A percentile compares a stretch with the other conserved stretches of the same genome.
These are phyloP conservation scores for Syngnathus scovelli DNA, from an alignment of 2,113 vertebrate genomes.

Conservation along the genomic window DNA sequence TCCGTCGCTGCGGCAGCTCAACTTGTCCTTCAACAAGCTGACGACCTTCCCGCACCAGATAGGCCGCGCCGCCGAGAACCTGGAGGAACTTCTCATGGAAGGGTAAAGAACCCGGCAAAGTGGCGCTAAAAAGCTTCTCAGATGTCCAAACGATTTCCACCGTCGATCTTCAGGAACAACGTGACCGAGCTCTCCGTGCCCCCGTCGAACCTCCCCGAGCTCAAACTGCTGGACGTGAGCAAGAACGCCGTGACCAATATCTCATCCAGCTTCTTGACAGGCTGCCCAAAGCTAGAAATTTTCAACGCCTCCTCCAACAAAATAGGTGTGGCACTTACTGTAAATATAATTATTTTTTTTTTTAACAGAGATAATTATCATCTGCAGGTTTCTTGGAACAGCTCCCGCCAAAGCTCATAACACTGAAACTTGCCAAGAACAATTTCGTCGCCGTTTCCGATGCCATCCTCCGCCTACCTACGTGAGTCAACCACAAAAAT, in stretches of 20 bases:
- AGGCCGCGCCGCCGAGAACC: conserved; percentile 54
- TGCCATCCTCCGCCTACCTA: conserved; percentile 77
- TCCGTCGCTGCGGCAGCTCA: conserved; percentile 78
- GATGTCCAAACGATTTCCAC: background rate
- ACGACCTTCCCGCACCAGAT: conserved; percentile 71
- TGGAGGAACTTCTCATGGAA: conserved; percentile 85
- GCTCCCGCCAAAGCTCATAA: conserved; percentile 80
- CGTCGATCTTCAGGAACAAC: conserved; percentile 74
- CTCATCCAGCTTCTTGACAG: conserved; percentile 69
- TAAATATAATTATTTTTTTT: background rate
- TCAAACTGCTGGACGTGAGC: conserved; percentile 84
- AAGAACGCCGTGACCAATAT: conserved; percentile 79
- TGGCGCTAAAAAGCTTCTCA: background rate
- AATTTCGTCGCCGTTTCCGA: conserved; percentile 75
- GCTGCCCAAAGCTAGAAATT: conserved; percentile 82
- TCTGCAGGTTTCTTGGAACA: conserved; percentile 72
- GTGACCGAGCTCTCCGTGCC: conserved; percentile 68
- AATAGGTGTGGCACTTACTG: conserved; percentile 73
- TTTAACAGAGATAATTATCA: background rate
- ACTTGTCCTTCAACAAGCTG: conserved; percentile 87
- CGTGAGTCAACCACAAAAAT: conserved; percentile 71
- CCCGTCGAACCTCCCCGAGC: conserved; percentile 73
- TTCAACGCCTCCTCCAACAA: conserved; percentile 80
- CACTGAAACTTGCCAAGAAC: conserved; percentile 85
- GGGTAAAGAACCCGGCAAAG: conserved; percentile 67